Conservation (phyloP, 2,888 invertebrate genomes). For the Mythimna albipuncta region DNA sequence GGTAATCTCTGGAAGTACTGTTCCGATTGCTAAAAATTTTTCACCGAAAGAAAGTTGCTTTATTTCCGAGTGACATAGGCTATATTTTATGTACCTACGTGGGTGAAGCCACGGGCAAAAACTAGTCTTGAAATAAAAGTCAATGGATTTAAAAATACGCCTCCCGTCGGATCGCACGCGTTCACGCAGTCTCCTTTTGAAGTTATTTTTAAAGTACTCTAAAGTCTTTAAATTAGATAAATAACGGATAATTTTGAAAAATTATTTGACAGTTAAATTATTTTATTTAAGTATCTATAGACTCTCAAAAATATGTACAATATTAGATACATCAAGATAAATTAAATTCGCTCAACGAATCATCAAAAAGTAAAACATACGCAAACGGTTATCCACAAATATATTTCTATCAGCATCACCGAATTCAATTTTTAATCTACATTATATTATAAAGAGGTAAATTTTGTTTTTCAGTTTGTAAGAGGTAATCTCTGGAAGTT, state of each 20-base stretch:
- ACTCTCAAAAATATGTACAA: no score
- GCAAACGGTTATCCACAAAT: not conserved
- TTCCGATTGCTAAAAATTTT: no score
- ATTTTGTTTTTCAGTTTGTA: no score
- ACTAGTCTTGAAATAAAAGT: not conserved
- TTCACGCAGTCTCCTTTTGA: not conserved
- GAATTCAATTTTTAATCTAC: not conserved
- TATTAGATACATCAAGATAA: not conserved
- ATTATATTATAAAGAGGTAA: no score
- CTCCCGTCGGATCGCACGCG: constrained; percentile 33
- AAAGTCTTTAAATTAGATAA: not conserved
- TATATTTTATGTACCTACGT: no score
- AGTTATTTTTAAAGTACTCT: not conserved
- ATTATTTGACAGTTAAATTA: no score
- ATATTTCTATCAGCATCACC: not conserved
- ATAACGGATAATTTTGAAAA: not conserved
- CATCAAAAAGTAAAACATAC: not conserved
- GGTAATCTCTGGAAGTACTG: no score
- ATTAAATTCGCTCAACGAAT: not conserved
- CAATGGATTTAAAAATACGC: not conserved
- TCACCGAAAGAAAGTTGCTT: no score
- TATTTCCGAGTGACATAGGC: no score
- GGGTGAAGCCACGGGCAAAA: no score
- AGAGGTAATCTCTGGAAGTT: no score
- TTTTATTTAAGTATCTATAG: no score